phyloP scores from a whole-genome alignment of 2,113 vertebrate genomes.

The Cinclus cinclus region DNA sequence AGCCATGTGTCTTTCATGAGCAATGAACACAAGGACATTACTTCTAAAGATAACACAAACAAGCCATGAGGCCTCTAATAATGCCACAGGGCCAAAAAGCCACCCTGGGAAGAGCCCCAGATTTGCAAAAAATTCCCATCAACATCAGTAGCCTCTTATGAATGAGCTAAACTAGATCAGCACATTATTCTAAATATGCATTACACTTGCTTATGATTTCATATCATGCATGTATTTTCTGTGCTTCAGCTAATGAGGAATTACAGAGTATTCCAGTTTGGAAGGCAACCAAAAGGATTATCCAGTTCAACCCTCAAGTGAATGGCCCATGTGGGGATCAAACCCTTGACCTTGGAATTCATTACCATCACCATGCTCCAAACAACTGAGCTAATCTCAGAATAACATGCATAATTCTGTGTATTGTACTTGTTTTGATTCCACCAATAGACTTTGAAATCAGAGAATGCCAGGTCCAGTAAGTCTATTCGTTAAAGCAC shows the following conservation, averaged over 20 bases:
- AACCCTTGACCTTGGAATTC: neutral
- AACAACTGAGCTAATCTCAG: neutral
- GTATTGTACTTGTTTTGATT: neutral
- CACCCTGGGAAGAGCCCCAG: neutral
- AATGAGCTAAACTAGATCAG: neutral
- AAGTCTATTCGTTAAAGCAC: neutral
- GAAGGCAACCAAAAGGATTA: neutral
- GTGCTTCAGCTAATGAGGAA: neutral
- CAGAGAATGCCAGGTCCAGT: neutral
- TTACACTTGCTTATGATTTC: neutral
- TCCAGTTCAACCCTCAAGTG: neutral
- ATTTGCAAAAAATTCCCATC: neutral
- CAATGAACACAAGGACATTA: neutral
- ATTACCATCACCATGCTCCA: neutral
- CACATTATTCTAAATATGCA: neutral
- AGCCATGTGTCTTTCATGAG: fast-evolving
- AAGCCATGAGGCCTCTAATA: neutral
- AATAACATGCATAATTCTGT: neutral
- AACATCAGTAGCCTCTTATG: neutral
- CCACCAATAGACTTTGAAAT: neutral
- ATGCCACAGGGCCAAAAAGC: neutral
- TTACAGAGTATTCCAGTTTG: neutral
- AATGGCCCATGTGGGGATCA: neutral
- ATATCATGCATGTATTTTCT: neutral
- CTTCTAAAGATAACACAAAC: neutral